Percentiles rank a stretch among this genome's conserved stretches.
Evolutionary conservation across 2,888 invertebrate genomes (phyloP).

Genomic region (Minunthozetes semirufus): DNA sequence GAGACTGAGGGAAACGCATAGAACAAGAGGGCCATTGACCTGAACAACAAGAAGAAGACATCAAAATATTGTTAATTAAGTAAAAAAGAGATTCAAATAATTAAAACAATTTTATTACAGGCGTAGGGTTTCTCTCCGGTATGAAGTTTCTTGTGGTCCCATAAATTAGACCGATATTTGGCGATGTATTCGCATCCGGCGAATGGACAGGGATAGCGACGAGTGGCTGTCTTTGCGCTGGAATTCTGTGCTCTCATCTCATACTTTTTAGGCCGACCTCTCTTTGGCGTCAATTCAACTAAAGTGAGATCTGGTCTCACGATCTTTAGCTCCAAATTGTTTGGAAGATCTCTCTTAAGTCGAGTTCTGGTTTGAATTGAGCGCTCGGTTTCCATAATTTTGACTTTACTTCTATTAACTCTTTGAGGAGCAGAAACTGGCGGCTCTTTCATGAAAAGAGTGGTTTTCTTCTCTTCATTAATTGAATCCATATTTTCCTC

Average conservation of each 20-base stretch:
- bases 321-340: background rate
- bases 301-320: background rate
- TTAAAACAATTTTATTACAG: background rate
- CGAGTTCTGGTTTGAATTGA: background rate
- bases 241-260: background rate
- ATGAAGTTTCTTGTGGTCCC: slow-evolving; percentile 34
- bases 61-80: background rate
- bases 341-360: background rate
- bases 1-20: slow-evolving; percentile 29
- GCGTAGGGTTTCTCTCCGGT: slow-evolving; percentile 31
- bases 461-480: background rate
- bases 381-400: background rate
- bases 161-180: slow-evolving; percentile 33
- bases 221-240: background rate
- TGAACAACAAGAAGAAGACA: background rate
- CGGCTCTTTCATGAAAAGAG: background rate
- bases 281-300: background rate
- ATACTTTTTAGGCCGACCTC: slow-evolving; percentile 4
- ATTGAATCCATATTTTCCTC: background rate
- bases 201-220: slow-evolving; percentile 34
- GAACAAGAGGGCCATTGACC: slow-evolving; percentile 26
- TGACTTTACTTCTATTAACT: background rate
- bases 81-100: background rate
- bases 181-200: slow-evolving; percentile 31
- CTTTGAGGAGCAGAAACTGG: background rate